Percentiles rank a stretch among this genome's conserved stretches.
Conservation (phyloP, 2,797 vertebrate genomes). For the Zenarchopterus dispar region DNA sequence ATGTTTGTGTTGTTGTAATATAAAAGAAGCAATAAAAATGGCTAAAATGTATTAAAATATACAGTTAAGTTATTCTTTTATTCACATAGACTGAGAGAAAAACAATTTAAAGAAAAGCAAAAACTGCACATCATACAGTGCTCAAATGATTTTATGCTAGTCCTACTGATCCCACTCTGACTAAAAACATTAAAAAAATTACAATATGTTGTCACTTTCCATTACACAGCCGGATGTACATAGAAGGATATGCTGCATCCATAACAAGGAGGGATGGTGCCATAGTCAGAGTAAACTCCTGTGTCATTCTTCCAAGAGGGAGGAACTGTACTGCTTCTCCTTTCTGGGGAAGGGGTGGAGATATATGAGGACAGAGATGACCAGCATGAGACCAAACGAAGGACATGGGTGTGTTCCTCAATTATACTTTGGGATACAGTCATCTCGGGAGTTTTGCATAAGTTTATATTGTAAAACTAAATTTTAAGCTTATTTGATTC, state of each 20-base stretch:
- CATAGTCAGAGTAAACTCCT: conserved; percentile 67
- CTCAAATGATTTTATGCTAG: conserved; percentile 34
- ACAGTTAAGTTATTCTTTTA: conserved; percentile 32
- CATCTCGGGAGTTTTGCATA: no score
- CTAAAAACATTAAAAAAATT: conserved; percentile 68
- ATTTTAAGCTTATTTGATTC: conserved; percentile 14
- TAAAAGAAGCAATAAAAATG: no score
- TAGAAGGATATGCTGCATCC: conserved; percentile 45
- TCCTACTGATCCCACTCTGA: conserved; percentile 49
- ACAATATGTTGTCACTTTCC: conserved; percentile 73
- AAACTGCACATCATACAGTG: conserved; percentile 30
- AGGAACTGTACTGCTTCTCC: conserved; percentile 22
- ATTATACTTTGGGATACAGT: conserved; percentile 44
- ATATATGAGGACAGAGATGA: conserved; percentile 45
- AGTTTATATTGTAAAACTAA: conserved; percentile 19
- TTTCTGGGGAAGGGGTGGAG: conserved; percentile 12
- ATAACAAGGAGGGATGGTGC: conserved; percentile 69
- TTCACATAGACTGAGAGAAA: background rate
- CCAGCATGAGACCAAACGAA: conserved; percentile 33
- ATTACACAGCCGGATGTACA: conserved; percentile 73
- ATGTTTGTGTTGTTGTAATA: background rate
- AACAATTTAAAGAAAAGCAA: conserved; percentile 7
- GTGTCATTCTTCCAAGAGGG: conserved; percentile 57
- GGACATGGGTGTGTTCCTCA: conserved; percentile 24
- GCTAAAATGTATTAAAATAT: conserved; percentile 18